These are phyloP conservation scores for Mormyrus hasselquistii DNA, from an alignment of 2,797 vertebrate genomes.

Conservation along the genomic window DNA sequence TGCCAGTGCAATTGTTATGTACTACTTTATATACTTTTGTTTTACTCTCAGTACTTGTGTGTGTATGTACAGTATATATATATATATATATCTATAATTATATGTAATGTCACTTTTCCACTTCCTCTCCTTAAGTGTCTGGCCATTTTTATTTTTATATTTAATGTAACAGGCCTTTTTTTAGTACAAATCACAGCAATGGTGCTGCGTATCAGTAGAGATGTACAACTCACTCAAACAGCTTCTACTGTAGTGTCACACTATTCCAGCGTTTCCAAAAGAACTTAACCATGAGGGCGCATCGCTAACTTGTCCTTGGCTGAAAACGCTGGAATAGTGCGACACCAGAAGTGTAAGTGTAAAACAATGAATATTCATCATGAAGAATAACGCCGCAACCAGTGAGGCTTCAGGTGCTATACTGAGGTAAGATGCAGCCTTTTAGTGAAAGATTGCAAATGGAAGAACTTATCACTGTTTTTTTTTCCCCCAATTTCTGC, in stretches of 20 bases:
- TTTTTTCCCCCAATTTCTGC: background rate
- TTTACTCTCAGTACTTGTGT: background rate
- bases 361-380: slow-evolving; percentile 3
- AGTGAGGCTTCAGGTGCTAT: background rate
- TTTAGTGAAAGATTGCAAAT: background rate
- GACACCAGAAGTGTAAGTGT: background rate
- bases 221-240: background rate
- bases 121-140: background rate
- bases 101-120: background rate
- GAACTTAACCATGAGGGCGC: background rate
- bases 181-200: background rate
- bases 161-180: background rate
- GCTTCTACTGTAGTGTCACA: background rate
- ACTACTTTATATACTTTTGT: background rate
- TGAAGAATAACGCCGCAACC: background rate
- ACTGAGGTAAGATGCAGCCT: background rate
- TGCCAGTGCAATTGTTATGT: background rate
- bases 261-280: background rate
- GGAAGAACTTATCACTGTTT: background rate
- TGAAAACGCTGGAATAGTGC: background rate
- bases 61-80: background rate
- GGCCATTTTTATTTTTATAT: background rate
- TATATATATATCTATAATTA: background rate
- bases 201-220: background rate
- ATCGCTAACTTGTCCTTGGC: background rate